Conservation (phyloP, 1,140 invertebrate species). For the Littorina saxatilis region DNA sequence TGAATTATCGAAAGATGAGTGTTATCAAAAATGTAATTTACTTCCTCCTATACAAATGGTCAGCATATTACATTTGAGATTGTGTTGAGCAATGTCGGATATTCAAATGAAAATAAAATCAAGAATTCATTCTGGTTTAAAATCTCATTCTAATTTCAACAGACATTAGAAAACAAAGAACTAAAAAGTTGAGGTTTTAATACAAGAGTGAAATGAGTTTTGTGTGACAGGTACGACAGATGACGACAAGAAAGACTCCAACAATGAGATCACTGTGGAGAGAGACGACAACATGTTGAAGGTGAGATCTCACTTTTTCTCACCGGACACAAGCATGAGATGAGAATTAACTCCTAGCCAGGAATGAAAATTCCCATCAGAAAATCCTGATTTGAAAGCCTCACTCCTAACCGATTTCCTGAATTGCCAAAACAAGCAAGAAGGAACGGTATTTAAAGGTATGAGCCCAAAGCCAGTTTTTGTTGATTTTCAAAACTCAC, state of each 20-base stretch:
- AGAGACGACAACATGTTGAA: slow-evolving; percentile 86
- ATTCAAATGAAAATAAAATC: background rate
- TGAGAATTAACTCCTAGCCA: too few species aligned
- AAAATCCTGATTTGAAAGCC: background rate
- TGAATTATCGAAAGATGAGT: background rate
- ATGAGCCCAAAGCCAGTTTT: too few species aligned
- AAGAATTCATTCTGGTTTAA: background rate
- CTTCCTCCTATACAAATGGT: background rate
- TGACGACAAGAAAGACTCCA: slow-evolving; percentile 77
- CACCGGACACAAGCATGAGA: too few species aligned
- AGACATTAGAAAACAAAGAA: background rate
- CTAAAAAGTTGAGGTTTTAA: background rate
- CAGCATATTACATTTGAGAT: background rate
- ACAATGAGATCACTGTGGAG: slow-evolving; percentile 81
- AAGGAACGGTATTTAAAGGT: background rate
- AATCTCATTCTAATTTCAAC: background rate
- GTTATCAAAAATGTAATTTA: too few species aligned
- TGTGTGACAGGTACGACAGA: slow-evolving; percentile 63
- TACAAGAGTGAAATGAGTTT: too few species aligned
- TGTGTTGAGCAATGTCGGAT: background rate
- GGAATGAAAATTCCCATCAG: too few species aligned
- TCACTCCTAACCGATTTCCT: too few species aligned
- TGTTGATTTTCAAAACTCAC: too few species aligned
- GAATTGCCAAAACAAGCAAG: background rate
- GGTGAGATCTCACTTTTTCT: slow-evolving; percentile 77